These are phyloP conservation scores for Eupeodes luniger DNA, from an alignment of 2,888 invertebrate species.

Conservation along the genomic window DNA sequence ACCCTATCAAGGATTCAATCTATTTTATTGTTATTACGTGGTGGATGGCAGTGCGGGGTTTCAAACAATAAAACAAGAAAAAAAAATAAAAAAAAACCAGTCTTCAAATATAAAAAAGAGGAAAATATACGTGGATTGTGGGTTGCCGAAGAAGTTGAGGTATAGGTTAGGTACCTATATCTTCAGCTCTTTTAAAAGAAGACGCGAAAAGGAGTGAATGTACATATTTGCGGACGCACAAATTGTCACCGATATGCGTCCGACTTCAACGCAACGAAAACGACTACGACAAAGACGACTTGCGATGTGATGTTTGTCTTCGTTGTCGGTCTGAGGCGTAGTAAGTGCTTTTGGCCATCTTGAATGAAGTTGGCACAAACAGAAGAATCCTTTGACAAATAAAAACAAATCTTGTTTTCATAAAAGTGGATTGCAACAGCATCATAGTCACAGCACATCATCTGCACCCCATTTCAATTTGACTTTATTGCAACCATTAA, in stretches of 20 bases:
- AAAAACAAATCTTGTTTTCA: slow-evolving; percentile 48
- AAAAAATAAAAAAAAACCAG: slow-evolving; percentile 38
- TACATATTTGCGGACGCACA: slow-evolving; percentile 69
- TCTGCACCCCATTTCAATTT: slow-evolving; percentile 67
- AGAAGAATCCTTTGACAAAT: slow-evolving; percentile 34
- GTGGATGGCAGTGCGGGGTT: slow-evolving; percentile 48
- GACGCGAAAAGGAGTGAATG: slow-evolving; percentile 27
- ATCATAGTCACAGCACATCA: slow-evolving; percentile 33
- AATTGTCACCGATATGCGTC: slow-evolving; percentile 64
- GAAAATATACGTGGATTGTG: slow-evolving; percentile 17
- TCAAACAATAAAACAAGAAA: slow-evolving; percentile 39
- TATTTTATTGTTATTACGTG: slow-evolving; percentile 75
- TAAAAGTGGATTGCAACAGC: slow-evolving; percentile 16
- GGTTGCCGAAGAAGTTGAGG: background rate
- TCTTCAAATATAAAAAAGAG: background rate
- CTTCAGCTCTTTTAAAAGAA: slow-evolving; percentile 4
- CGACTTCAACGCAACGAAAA: background rate
- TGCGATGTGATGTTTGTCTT: too few species aligned
- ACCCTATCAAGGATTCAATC: slow-evolving; percentile 75
- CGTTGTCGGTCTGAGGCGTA: background rate
- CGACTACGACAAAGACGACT: too few species aligned
- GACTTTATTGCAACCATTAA: slow-evolving; percentile 72
- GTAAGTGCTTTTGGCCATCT: slow-evolving; percentile 74
- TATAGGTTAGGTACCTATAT: too few species aligned
- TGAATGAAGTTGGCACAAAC: slow-evolving; percentile 33